Conservation (phyloP, 64 coral and sea anemone species). For the Stylophora pistillata region DNA sequence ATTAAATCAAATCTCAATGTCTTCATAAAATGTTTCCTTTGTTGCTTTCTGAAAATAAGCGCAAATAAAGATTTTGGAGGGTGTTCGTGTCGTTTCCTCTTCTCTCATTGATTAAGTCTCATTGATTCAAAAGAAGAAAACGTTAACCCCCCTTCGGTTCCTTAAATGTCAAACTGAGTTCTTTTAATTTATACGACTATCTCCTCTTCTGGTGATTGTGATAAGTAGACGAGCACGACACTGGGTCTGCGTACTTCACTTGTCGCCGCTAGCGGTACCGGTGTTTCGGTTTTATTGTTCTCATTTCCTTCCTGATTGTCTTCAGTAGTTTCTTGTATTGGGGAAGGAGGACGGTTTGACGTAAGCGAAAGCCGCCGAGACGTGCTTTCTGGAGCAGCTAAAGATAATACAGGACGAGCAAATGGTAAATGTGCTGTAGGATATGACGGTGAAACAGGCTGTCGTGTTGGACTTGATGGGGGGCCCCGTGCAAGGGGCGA, state of each 20-base stretch:
- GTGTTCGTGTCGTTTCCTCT: no score
- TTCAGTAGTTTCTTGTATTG: constrained; percentile 22
- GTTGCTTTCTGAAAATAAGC: no score
- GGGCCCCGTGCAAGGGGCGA: neutral
- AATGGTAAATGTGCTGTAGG: neutral
- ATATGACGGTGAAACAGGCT: neutral
- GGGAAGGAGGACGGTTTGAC: neutral
- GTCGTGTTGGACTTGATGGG: neutral
- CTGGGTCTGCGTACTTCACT: neutral
- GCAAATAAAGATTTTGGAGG: no score
- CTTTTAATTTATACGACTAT: constrained; percentile 11
- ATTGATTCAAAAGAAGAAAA: no score
- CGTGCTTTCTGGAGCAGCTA: constrained; percentile 8
- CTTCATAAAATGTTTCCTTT: no score
- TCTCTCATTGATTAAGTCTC: no score
- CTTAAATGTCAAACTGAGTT: no score
- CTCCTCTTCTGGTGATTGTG: constrained; percentile 25
- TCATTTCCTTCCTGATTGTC: constrained; percentile 12
- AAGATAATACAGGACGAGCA: neutral
- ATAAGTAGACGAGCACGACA: constrained; percentile 24
- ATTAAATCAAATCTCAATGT: no score
- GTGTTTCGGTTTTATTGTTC: neutral
- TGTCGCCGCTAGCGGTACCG: neutral
- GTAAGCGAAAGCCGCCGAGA: neutral
- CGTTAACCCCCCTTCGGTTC: no score